Evolutionary conservation across 2,888 invertebrate species (phyloP), one percentile per base, ranked within the genome.

Genomic region (Erebia ligea): DNA sequence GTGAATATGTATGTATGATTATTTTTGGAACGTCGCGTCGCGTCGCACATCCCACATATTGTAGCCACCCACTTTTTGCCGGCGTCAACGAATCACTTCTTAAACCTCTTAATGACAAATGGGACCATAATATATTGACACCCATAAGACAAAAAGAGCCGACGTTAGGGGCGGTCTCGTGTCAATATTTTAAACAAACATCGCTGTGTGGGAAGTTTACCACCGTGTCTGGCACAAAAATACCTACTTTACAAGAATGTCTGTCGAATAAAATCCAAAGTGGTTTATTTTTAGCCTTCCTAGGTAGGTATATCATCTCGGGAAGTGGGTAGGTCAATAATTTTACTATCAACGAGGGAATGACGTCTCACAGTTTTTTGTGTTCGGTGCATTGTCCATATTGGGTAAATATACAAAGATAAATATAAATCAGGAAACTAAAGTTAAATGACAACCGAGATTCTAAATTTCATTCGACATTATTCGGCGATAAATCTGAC

Each of bases 61-160:
- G 77, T 79, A 77, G 82, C 89, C 90, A 88, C 89, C 90, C 86
- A 87, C 88, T 86, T 83, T 77, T 79, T 74, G 71, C 59, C 59
- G 68, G 68, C 63, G 78, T 73, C 82, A 79, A 86, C 88, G 84
- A 86, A 88, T 89, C 86, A 81, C 77, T 81, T 86, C 82, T 81
- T 82, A 84, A 85, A 84, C 86, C 87, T 84, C 86, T 84, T 86
- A 85, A 84, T 86, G 90, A 91, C 91, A 91, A 72, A 74, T 72
- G 70, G 70, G 72, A 67, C 72, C 72, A 74, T 72, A 74, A 74
- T 72, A 74, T 74, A 74, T 74, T 74, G 73, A 74, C 74, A 64
- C n/a, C 52, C 52, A 64, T 64, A 21, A 64, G 64, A 64, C 64
- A 50, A 64, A 64, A 64, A 54, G 64, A 10, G 50, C 64, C 52